phyloP scores from a whole-genome alignment of 2,888 invertebrate species.

The Incurvaria masculella region DNA sequence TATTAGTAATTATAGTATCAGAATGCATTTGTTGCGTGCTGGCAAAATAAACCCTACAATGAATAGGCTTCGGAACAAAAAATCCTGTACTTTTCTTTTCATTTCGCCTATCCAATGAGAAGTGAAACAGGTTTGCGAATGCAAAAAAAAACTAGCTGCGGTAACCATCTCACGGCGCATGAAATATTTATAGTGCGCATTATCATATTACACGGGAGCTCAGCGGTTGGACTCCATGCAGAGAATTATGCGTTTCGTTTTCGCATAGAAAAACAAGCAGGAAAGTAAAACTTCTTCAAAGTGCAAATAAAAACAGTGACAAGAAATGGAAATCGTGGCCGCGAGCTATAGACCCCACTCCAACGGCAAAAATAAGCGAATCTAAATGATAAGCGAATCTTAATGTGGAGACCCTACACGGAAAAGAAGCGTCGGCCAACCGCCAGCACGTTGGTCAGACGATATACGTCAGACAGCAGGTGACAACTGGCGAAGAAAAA shows the following conservation, averaged over 20 bases:
- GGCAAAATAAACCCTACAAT: neutral
- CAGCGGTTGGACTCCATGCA: conserved; percentile 49
- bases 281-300: neutral
- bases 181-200: conserved; percentile 51
- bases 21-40: neutral
- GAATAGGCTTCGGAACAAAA: neutral
- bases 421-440: too few species aligned
- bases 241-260: conserved; percentile 51
- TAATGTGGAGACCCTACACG: too few species aligned
- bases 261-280: conserved; percentile 30
- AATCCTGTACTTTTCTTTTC: neutral
- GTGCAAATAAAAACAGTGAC: neutral
- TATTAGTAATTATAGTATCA: neutral
- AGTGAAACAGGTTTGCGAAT: neutral
- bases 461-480: too few species aligned
- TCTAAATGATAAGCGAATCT: too few species aligned
- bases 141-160: neutral
- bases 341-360: too few species aligned
- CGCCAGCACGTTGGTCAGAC: too few species aligned
- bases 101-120: neutral
- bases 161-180: conserved; percentile 28
- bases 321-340: too few species aligned
- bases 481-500: too few species aligned
- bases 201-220: conserved; percentile 53
- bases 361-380: too few species aligned